Conservation (phyloP, 2,888 invertebrate species). For the Drosophila robusta region DNA sequence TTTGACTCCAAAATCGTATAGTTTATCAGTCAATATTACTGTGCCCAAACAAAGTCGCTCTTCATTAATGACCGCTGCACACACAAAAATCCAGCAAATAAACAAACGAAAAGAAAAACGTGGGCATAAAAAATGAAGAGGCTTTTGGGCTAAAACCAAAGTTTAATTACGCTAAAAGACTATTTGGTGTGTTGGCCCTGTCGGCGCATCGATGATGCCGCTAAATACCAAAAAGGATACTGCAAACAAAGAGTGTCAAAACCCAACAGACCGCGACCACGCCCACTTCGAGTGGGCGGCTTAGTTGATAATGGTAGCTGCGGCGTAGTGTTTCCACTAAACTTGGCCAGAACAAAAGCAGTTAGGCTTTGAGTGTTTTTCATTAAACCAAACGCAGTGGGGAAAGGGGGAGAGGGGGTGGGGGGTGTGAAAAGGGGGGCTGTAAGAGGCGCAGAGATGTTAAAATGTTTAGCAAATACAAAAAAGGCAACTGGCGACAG, state of each 20-base stretch:
- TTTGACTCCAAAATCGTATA: background rate
- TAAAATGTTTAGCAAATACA: slow-evolving; percentile 72
- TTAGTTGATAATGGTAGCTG: slow-evolving; percentile 11
- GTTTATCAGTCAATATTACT: background rate
- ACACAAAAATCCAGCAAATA: slow-evolving; percentile 7
- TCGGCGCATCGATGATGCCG: slow-evolving; percentile 34
- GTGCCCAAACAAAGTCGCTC: background rate
- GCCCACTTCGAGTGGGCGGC: slow-evolving; percentile 12
- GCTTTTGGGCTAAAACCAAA: slow-evolving; percentile 41
- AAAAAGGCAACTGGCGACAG: slow-evolving; percentile 39
- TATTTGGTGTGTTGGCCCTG: slow-evolving; percentile 40
- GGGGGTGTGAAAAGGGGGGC: background rate
- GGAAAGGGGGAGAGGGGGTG: background rate
- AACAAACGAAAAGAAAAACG: background rate
- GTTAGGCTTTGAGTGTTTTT: slow-evolving; percentile 57
- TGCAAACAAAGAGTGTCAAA: slow-evolving; percentile 35
- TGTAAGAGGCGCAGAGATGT: slow-evolving; percentile 23
- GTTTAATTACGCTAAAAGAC: slow-evolving; percentile 71
- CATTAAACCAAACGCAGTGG: slow-evolving; percentile 35
- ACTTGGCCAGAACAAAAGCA: slow-evolving; percentile 70
- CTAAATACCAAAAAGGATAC: slow-evolving; percentile 37
- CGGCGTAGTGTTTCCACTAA: slow-evolving; percentile 60
- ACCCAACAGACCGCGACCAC: slow-evolving; percentile 25
- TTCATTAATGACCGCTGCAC: slow-evolving; percentile 12
- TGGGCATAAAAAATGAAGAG: slow-evolving; percentile 12